These are phyloP conservation scores for Pristis pectinata DNA, from an alignment of 2,797 vertebrate species.

Conservation along the genomic window DNA sequence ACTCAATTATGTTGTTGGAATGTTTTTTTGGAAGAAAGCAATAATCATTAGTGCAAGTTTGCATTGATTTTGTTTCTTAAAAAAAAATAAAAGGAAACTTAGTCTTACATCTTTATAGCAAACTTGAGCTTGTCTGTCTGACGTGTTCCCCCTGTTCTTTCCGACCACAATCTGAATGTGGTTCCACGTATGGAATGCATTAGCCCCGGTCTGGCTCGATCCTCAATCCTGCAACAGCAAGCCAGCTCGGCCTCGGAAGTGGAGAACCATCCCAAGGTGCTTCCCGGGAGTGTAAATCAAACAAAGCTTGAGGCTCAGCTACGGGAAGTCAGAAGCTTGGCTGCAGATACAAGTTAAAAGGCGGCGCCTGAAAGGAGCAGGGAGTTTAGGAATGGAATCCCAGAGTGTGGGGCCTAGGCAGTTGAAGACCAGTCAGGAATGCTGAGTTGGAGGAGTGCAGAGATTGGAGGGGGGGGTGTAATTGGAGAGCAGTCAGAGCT, in stretches of 20 bases:
- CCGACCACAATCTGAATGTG: background rate
- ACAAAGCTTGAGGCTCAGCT: background rate
- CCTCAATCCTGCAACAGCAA: background rate
- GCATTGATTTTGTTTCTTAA: background rate
- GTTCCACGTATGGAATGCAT: background rate
- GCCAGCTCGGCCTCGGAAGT: background rate
- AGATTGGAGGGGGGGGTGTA: background rate
- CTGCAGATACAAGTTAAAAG: background rate
- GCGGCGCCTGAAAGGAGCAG: background rate
- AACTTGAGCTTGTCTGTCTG: background rate
- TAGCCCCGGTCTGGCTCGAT: background rate
- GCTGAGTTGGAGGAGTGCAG: background rate
- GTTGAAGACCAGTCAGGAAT: background rate
- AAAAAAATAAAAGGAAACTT: slow-evolving; percentile 21
- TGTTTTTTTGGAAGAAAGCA: background rate
- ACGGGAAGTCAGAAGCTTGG: background rate
- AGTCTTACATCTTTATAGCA: background rate
- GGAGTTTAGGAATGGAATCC: background rate
- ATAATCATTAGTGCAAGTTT: slow-evolving; percentile 26
- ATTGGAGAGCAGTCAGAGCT: background rate
- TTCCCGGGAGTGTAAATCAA: background rate
- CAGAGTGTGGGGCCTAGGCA: background rate
- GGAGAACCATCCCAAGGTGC: background rate
- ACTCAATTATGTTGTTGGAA: background rate
- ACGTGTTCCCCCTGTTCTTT: background rate